Base-by-base conservation (phyloP, 2,113 vertebrate genomes). In the Colius striatus region DNA sequence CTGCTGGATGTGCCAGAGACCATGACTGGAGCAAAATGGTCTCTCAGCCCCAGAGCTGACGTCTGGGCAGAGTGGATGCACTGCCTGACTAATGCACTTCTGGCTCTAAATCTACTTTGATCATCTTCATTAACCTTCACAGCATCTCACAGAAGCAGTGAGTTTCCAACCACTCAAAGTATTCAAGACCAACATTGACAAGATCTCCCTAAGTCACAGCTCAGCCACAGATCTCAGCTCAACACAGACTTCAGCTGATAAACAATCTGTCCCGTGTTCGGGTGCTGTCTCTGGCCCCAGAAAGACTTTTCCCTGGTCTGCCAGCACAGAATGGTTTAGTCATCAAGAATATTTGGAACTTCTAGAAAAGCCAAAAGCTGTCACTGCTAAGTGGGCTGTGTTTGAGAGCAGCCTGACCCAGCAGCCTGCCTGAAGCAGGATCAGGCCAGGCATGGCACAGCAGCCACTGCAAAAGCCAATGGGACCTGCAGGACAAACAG, bases 231-330 rank as follows among this genome's bases (percentile, higher is more conserved):
- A 38, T 16, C 17, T 27, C 18, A 55, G 48, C 75, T 75, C 62
- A 57, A 7, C 32, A 27, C 34, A 53, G 57, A 30, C 18, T 41
- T 27, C n/a, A 48, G 21, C 50, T 73, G 38, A 45, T 87, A 27
- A 68, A 57, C 20, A 22, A 19, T 61, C 0, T 0, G 0, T 16
- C 29, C 63, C 2, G 0, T 3, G 11, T 29, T 58, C 0, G 1
- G 45, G 19, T 51, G 30, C 76, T 73, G 76, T 30, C 38, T 55
- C 48, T 36, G 50, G 27, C 77, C 34, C 81, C 30, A 62, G 51
- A 5, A 20, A 55, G 50, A 13, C 41, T 18, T 20, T 9, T 30
- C 50, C 29, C 41, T 68, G 1, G 3, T 66, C 29, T 62, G 55
- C 38, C 53, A 76, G 76, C 32, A 66, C 26, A 21, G 32, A 72